Percentiles rank a stretch among this genome's conserved stretches.
Evolutionary conservation across 2,888 invertebrate species (phyloP).

Genomic region (Plemyria rubiginata): DNA sequence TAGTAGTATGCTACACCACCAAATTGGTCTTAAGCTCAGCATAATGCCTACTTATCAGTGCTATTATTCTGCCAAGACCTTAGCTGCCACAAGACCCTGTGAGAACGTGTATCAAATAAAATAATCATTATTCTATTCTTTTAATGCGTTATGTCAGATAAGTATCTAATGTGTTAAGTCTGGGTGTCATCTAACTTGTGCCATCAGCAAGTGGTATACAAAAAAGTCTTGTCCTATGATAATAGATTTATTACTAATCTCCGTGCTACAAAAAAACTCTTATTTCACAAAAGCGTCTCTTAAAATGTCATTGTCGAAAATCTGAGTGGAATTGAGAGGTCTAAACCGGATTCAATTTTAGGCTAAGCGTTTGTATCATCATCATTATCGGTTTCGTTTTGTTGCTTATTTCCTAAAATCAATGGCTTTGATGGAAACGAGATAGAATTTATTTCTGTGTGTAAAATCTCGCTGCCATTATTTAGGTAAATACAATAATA

Average conservation of each 20-base stretch:
- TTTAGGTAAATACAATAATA: not conserved
- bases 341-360: constrained; percentile 27
- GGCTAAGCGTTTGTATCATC: constrained; percentile 33
- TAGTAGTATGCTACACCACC: too few species aligned
- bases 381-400: constrained; percentile 30
- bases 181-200: too few species aligned
- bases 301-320: constrained; percentile 27
- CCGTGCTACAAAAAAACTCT: not conserved
- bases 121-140: too few species aligned
- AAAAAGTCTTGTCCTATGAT: not conserved
- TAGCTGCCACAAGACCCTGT: too few species aligned
- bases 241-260: constrained; percentile 7
- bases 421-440: constrained; percentile 20
- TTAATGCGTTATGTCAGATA: too few species aligned
- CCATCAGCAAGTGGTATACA: too few species aligned
- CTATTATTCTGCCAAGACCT: too few species aligned
- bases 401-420: constrained; percentile 25
- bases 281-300: constrained; percentile 2
- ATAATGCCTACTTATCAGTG: too few species aligned
- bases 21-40: too few species aligned
- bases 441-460: constrained; percentile 13
- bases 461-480: not conserved
- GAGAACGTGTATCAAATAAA: too few species aligned
- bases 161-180: too few species aligned
- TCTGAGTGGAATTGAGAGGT: constrained; percentile 11